phyloP scores from a whole-genome alignment of 2,888 invertebrate genomes.

The Sphaerophoria rueppellii region DNA sequence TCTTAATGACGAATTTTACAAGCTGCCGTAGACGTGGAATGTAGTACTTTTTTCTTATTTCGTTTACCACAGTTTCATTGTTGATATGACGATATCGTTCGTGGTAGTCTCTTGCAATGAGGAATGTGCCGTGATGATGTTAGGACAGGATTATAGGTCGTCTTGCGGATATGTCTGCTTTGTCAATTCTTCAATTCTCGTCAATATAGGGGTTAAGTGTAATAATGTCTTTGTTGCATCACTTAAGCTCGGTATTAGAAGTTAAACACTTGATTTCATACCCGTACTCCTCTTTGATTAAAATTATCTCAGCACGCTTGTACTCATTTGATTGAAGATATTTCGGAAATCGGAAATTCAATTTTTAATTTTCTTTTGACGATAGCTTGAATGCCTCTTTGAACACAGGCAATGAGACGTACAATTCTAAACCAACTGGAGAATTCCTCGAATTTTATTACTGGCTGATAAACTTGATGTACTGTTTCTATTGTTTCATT shows the following conservation, averaged over 20 bases:
- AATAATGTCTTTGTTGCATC: not conserved
- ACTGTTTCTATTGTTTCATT: not conserved
- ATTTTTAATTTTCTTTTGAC: not conserved
- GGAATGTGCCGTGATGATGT: slow-evolving; percentile 2
- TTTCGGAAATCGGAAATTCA: slow-evolving; percentile 1
- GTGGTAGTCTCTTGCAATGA: slow-evolving; percentile 25
- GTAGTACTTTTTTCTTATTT: slow-evolving; percentile 10
- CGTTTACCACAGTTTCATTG: slow-evolving; percentile 12
- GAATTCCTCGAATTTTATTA: not conserved
- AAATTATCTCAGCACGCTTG: not conserved
- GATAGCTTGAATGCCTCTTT: not conserved
- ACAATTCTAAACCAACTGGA: not conserved
- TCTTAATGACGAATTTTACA: not conserved
- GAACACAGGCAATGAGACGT: not conserved
- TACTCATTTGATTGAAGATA: slow-evolving; percentile 4
- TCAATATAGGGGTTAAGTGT: slow-evolving; percentile 24
- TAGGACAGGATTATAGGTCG: slow-evolving; percentile 22
- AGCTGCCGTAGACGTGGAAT: not conserved
- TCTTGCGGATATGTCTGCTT: not conserved
- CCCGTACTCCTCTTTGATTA: not conserved
- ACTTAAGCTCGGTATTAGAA: not conserved
- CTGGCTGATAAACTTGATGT: slow-evolving; percentile 1
- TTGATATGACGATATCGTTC: slow-evolving; percentile 6
- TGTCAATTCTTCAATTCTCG: slow-evolving; percentile 24
- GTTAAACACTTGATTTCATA: slow-evolving; percentile 12